Base-by-base conservation (phyloP, 2,113 vertebrate genomes). In the Melanocharis versteri region DNA sequence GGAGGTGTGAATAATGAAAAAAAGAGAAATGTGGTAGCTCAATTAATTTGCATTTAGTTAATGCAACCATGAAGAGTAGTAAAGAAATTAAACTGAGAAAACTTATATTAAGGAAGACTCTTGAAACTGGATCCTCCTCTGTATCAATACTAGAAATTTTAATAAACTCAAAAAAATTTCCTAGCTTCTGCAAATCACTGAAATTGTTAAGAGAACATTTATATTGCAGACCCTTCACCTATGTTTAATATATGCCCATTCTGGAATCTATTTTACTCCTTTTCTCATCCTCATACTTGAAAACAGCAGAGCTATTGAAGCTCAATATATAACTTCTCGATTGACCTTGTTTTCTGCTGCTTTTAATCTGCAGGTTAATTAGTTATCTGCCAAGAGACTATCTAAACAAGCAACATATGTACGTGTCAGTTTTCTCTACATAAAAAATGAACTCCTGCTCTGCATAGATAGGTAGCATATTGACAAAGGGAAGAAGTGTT, bases 351-450 rank as follows among this genome's bases (percentile, higher is more conserved):
- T 94, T 89, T 58, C 14, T 30, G 16, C 7, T 42, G 47, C 24
- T 90, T 88, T 92, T 83, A 61, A 48, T 77, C 33, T 77, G 31
- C 37, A 90, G 27, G 33, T 90, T 83, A 66, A 73, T 83, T 70
- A 81, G 21, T 75, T 24, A 70, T 68, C 54, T 93, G 27, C 20
- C 54, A 69, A 27, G 24, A 85, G 16, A 70, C 27, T 69, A n/a
- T 53, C 15, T 57, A 90, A 77, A 80, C 30, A 90, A 80, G 33
- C 9, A 82, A n/a, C 17, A 68, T 17, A 62, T 13, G 7, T 62
- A 8, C 35, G 6, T 28, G 9, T 51, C 51, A 54, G 11, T 6
- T 87, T 69, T 16, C 19, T 86, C 30, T 69, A 15, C 28, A 15
- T 31, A 54, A 69, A 56, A 82, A 68, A 42, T 6, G 0, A 80